These are phyloP conservation scores for Oenanthe oenanthe DNA, from an alignment of 2,113 vertebrate species.

Conservation along the genomic window DNA sequence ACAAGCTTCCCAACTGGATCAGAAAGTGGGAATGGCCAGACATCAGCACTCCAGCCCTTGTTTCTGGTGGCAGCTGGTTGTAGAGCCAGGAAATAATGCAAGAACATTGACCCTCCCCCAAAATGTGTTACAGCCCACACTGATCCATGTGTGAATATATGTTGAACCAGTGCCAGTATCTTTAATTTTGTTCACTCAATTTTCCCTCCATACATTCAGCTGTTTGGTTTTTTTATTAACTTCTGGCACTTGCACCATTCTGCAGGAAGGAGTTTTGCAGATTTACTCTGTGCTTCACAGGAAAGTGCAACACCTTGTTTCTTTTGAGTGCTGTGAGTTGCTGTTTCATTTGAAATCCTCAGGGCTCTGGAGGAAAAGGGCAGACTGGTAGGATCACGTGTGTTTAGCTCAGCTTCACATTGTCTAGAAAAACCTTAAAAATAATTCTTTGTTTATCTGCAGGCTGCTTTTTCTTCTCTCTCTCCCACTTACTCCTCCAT, in stretches of 20 bases:
- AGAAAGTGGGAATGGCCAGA: neutral
- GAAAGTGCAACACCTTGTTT: neutral
- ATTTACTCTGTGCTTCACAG: neutral
- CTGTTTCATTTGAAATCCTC: neutral
- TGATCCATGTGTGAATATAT: neutral
- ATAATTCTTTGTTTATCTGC: neutral
- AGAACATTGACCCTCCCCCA: neutral
- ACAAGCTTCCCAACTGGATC: neutral
- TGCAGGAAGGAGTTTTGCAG: neutral
- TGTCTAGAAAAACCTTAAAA: neutral
- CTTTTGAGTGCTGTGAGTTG: neutral
- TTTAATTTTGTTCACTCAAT: neutral
- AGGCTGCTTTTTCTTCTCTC: neutral
- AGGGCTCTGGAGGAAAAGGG: neutral
- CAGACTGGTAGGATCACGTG: neutral
- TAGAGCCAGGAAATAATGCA: neutral
- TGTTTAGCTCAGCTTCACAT: neutral
- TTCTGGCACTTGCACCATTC: neutral
- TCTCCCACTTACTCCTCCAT: neutral
- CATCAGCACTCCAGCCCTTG: neutral
- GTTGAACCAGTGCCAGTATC: neutral
- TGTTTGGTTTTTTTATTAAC: neutral
- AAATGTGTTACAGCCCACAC: neutral
- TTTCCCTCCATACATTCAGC: neutral
- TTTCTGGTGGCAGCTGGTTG: neutral